These are phyloP conservation scores for Brenthis ino DNA, from an alignment of 2,888 invertebrate genomes.

Conservation along the genomic window DNA sequence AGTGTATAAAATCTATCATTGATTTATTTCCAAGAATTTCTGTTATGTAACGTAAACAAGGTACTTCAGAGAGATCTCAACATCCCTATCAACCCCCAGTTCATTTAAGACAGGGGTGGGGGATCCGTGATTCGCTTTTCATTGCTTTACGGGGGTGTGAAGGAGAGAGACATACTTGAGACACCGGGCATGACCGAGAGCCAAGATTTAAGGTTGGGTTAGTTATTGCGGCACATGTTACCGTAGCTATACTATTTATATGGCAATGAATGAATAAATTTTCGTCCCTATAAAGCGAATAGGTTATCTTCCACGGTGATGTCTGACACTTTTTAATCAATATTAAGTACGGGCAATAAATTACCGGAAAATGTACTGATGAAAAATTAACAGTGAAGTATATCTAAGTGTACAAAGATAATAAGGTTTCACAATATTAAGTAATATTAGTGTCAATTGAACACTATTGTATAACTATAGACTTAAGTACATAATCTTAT, in stretches of 20 bases:
- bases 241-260: conserved; percentile 34
- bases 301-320: not conserved
- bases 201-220: conserved; percentile 63
- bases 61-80: conserved; percentile 41
- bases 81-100: conserved; percentile 60
- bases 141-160: conserved; percentile 71
- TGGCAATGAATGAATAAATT: conserved; percentile 36
- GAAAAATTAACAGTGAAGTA: too few relatives aligned
- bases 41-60: conserved; percentile 44
- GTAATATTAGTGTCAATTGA: not conserved
- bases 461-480: not conserved
- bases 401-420: too few relatives aligned
- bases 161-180: conserved; percentile 50
- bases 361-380: too few relatives aligned
- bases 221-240: conserved; percentile 48
- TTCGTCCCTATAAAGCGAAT: conserved; percentile 9
- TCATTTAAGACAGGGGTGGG: conserved; percentile 78
- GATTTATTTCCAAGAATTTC: conserved; percentile 39
- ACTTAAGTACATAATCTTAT: not conserved
- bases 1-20: conserved; percentile 22
- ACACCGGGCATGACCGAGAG: conserved; percentile 56
- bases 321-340: not conserved
- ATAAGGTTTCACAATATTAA: too few relatives aligned
- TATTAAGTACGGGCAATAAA: not conserved
- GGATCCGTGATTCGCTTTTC: conserved; percentile 77